Conservation (phyloP, 2,113 vertebrate genomes). For the cattle (Bos taurus) region DNA sequence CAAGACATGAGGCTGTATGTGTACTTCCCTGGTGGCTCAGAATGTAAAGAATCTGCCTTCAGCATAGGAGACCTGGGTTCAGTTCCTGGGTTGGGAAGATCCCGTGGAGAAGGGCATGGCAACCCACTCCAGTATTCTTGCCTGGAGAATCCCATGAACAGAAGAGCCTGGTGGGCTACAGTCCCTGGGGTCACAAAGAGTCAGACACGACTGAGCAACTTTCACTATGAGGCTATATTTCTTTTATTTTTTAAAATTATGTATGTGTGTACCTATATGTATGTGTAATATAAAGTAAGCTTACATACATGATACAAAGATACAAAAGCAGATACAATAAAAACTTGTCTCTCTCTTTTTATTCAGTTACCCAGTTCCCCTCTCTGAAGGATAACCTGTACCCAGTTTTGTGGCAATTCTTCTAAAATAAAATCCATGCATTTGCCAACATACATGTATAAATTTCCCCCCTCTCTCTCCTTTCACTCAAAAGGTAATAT, state of each 20-base stretch:
- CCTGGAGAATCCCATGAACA: not conserved
- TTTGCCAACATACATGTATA: not conserved
- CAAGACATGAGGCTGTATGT: not conserved
- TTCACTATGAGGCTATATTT: not conserved
- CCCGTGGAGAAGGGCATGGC: not conserved
- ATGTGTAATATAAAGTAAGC: not conserved
- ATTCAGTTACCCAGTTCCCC: not conserved
- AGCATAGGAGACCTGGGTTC: not conserved
- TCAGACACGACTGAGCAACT: not conserved
- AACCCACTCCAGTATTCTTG: not conserved
- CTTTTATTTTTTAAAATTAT: not conserved
- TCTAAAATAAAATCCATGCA: not conserved
- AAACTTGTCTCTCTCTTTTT: not conserved
- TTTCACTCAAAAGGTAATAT: not conserved
- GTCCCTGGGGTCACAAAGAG: not conserved
- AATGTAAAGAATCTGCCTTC: not conserved
- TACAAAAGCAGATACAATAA: not conserved
- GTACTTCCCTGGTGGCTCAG: not conserved
- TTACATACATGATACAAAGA: not conserved
- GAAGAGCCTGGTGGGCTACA: not conserved
- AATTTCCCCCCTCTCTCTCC: not conserved
- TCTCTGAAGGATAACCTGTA: not conserved
- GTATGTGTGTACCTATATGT: not conserved
- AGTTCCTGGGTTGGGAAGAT: not conserved
- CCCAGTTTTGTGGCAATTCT: not conserved